Percentiles rank a stretch among this genome's conserved stretches.
phyloP scores from a whole-genome alignment of 2,797 vertebrate genomes.

The Anguilla pacifica region DNA sequence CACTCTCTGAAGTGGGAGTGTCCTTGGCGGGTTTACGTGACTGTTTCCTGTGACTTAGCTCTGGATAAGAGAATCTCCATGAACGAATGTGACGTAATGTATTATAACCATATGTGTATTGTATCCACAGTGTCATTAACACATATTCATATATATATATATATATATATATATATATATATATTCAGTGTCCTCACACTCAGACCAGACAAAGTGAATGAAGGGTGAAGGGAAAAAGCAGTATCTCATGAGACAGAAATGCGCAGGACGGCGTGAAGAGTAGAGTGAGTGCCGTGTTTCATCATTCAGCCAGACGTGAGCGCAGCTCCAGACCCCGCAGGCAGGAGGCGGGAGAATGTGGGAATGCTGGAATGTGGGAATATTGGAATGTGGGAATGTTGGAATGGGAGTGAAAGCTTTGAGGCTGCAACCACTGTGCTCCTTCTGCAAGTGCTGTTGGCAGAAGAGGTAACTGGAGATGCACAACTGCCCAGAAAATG shows the following conservation, averaged over 20 bases:
- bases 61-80: neutral
- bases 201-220: neutral
- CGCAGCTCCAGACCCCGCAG: neutral
- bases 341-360: no score
- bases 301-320: neutral
- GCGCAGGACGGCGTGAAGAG: neutral
- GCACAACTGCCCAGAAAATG: neutral
- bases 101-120: neutral
- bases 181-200: neutral
- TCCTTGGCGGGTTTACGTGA: neutral
- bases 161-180: neutral
- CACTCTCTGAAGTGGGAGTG: neutral
- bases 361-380: neutral
- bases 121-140: neutral
- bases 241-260: neutral
- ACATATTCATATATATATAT: neutral
- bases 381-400: no score
- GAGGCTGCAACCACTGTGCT: neutral
- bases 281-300: neutral
- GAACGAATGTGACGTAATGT: neutral
- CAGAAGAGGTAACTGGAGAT: neutral
- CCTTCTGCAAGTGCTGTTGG: neutral
- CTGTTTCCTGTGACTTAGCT: neutral
- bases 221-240: neutral
- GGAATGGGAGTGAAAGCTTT: no score